Evolutionary conservation across 2,888 invertebrate genomes (phyloP), one percentile per base, ranked within the genome.

Genomic region (Eugnorisma glareosa): DNA sequence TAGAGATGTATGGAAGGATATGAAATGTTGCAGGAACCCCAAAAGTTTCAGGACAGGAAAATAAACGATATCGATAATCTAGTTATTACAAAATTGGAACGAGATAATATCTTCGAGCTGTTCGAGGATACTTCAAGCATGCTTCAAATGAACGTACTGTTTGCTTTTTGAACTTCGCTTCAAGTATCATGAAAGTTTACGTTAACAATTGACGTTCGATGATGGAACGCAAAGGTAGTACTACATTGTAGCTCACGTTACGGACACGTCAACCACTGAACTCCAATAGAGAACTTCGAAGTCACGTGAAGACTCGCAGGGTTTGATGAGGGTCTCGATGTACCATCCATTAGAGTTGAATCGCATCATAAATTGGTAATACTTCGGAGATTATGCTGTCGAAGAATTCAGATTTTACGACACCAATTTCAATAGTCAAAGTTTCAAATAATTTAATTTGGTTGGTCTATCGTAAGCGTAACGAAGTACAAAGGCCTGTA

Each of bases 391-490:
- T 75, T 21, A 43, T 24, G 67, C 45, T 48, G 37, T 70, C 45
- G 59, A 75, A 70, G 35, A 59, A 48, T 70, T 51, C 66, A 21
- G 2, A 70, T 75, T 81, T 67, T 28, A 80, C 37, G 59, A 81
- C 67, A 37, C 28, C 57, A 37, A 67, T 79, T 68, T 48, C 57
- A 68, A 66, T 54, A 66, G 63, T 54, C 67, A 82, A 82, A 74
- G 37, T 74, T 78, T 67, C 48, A 69, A 74, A 78, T 82, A 68
- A 78, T 82, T 82, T 74, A 66, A 75, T 78, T 82, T 75, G 48
- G 28, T 59, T 35, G 69, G 31, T 40, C 71, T 51, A 37, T 54
- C 69, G 45, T 77, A 63, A 37, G 45, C 69, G 45, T 77, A 63
- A 51, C 57, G 37, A 37, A 79, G 75, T 71, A 67, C 59, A 51